Conservation (phyloP, 2,797 vertebrate genomes). For the Danio jaintianensis region DNA sequence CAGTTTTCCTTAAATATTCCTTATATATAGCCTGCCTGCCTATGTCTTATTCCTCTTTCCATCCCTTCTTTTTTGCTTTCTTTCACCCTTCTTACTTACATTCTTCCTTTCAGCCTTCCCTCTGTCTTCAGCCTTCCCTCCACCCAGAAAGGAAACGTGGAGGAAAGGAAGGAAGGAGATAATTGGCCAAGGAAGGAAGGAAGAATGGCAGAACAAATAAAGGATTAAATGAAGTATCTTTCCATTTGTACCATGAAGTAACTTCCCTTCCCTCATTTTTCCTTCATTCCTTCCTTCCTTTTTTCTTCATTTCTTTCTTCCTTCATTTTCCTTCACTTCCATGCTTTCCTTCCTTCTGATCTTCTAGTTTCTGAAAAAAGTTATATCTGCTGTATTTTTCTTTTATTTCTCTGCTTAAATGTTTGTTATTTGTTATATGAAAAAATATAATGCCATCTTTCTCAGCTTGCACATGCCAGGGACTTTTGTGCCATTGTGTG, state of each 20-base stretch:
- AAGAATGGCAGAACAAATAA: too few species aligned
- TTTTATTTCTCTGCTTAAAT: slow-evolving; percentile 3
- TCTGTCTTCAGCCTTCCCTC: too few species aligned
- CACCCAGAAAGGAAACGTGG: too few species aligned
- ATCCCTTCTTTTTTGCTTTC: neutral
- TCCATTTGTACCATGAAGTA: too few species aligned
- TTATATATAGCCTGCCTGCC: too few species aligned
- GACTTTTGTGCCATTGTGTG: neutral
- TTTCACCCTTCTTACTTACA: too few species aligned
- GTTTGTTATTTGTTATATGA: neutral
- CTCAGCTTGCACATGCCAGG: slow-evolving; percentile 38
- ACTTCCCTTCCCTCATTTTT: neutral
- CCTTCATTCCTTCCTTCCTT: neutral
- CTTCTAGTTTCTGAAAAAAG: neutral
- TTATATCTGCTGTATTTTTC: neutral
- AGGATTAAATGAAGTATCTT: too few species aligned
- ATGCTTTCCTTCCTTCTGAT: neutral
- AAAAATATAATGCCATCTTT: neutral
- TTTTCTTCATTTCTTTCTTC: neutral
- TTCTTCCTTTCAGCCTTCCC: too few species aligned
- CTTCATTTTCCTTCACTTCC: neutral
- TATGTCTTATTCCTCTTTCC: too few species aligned
- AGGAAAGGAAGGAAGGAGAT: too few species aligned
- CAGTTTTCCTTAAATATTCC: too few species aligned
- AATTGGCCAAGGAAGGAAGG: too few species aligned